Base-by-base conservation (phyloP, 2,888 invertebrate genomes). In the Chloroclysta siterata region DNA sequence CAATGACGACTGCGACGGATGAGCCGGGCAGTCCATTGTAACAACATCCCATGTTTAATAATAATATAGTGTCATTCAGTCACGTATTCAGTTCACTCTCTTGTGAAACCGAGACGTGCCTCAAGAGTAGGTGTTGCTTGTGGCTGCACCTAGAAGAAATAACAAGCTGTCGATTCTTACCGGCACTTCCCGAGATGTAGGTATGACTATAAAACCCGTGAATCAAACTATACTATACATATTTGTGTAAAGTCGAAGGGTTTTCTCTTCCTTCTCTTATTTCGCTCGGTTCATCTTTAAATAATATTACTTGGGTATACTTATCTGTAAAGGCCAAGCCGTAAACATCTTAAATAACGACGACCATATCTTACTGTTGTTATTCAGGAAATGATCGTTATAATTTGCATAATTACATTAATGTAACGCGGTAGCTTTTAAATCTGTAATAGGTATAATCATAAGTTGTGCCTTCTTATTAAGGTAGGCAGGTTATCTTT, bases 21-120 rank as follows among this genome's bases (percentile, higher is more conserved):
- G 48, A 41, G 28, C 39, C 17, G 29, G 17, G 6, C 48, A 53
- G 22, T 29, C 51, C 60, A 64, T 67, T 69, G 65, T 65, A 70
- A 54, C 57, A 61, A 66, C 53, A 54, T 68, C 48, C 62, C 62
- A 57, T 70, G 67, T 70, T 70, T 70, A 11, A 46, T 46, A 63
- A 70, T 64, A 65, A 62, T 42, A 69, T 60, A 59, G 58, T 55
- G 50, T 60, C 60, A 58, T 59, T 60, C 69, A 53, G 65, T 66
- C 63, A 65, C 70, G 67, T 68, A 65, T 65, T 65, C 62, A 54
- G 39, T 62, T 53, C 51, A 58, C 17, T 44, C 52, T 46, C 15
- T 15, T 46, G 46, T 10, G 8, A 39, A 39, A 39, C 11, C 36
- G 11, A 17, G 17, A 46, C 46, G 46, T 46, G 46, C 17, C 11